A percentile compares a stretch with the other conserved stretches of the same genome.
These are phyloP conservation scores for Drosophila mauritiana DNA, from an alignment of 1,140 invertebrate species.

Conservation along the genomic window DNA sequence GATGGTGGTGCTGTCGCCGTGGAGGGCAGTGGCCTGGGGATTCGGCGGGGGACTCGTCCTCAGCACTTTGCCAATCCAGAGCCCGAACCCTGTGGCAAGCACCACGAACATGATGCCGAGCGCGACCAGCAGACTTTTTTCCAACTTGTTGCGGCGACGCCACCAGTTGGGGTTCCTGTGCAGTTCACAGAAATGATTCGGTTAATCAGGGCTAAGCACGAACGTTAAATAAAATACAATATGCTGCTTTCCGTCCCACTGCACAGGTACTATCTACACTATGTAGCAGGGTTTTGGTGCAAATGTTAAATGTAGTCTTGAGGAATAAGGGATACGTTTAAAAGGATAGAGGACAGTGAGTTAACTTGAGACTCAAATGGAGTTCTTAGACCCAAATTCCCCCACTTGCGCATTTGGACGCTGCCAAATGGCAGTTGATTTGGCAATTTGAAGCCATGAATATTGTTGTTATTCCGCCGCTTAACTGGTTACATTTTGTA, in stretches of 20 bases:
- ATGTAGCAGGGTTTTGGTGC: background rate
- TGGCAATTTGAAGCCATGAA: slow-evolving; percentile 34
- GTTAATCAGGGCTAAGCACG: no score
- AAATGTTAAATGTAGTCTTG: background rate
- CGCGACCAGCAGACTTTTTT: slow-evolving; percentile 90
- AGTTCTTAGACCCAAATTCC: slow-evolving; percentile 32
- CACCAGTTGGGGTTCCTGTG: slow-evolving; percentile 94
- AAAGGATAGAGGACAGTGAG: no score
- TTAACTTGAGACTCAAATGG: background rate
- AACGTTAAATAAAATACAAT: background rate
- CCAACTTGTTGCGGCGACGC: slow-evolving; percentile 91
- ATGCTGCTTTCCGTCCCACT: background rate
- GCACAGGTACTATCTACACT: background rate
- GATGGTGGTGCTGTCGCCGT: slow-evolving; percentile 46
- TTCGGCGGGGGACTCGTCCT: slow-evolving; percentile 4
- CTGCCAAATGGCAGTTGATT: background rate
- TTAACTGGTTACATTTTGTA: slow-evolving; percentile 56
- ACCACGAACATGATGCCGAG: slow-evolving; percentile 88
- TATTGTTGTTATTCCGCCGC: slow-evolving; percentile 21
- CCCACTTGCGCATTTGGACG: no score
- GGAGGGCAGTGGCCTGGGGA: slow-evolving; percentile 66
- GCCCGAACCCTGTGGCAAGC: slow-evolving; percentile 88
- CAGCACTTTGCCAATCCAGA: slow-evolving; percentile 86
- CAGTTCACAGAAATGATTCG: slow-evolving; percentile 8
- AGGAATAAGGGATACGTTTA: no score